Conservation (phyloP, 2,797 vertebrate species). For the Melanotaenia nigrans region DNA sequence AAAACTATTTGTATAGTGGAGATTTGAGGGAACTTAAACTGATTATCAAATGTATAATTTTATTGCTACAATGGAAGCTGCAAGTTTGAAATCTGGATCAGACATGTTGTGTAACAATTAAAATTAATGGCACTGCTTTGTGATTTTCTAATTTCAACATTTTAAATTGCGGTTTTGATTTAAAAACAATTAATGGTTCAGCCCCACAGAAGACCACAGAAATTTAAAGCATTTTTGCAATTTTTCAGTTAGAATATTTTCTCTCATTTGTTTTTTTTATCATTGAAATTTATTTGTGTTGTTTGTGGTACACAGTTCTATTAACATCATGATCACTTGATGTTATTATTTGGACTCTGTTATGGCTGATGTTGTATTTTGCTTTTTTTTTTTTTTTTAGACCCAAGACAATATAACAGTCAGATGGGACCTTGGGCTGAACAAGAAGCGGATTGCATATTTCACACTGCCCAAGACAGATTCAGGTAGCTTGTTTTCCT, state of each 20-base stretch:
- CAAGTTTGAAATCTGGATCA: too few relatives aligned
- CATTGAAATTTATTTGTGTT: too few relatives aligned
- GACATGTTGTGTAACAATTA: too few relatives aligned
- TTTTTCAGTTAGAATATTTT: too few relatives aligned
- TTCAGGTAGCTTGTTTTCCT: conserved; percentile 84
- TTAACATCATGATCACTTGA: background rate
- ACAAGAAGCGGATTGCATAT: conserved; percentile 99
- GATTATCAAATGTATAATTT: background rate
- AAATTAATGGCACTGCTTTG: too few relatives aligned
- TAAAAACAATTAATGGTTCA: too few relatives aligned
- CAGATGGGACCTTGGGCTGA: conserved; percentile 98
- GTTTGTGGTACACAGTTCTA: background rate
- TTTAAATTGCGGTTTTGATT: too few relatives aligned
- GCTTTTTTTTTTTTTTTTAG: conserved; percentile 69
- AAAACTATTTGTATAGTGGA: background rate
- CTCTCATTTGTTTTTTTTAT: too few relatives aligned
- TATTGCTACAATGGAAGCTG: background rate
- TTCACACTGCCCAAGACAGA: conserved; percentile 99
- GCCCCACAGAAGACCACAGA: too few relatives aligned
- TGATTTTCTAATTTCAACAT: too few relatives aligned
- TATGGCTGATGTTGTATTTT: background rate
- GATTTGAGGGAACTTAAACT: background rate
- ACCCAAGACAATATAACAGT: conserved; percentile 99
- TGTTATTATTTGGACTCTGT: background rate
- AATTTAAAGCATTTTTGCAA: too few relatives aligned